Evolutionary conservation across 2,113 vertebrate genomes (phyloP), one percentile per base, ranked within the genome.

Genomic region (Amphiprion ocellaris): DNA sequence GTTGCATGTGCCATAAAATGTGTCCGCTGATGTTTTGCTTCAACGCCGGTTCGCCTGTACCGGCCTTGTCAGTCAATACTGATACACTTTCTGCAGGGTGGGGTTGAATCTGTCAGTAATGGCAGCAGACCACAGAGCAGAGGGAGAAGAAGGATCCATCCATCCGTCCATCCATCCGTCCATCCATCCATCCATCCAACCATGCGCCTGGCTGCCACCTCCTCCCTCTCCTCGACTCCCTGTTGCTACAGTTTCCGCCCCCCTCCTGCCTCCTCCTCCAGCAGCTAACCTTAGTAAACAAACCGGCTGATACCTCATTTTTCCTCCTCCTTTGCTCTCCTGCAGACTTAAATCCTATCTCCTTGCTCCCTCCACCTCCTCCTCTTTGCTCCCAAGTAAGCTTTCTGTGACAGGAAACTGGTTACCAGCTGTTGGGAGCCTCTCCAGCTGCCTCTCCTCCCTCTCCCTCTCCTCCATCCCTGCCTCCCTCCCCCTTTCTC

Each of bases 351-450:
- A 88, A 76, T 41, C 83, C 59, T 59, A 66, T 83, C 80, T 62
- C 58, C 62, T 66, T 80, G 44, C 74, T 81, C 55, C 33, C 62
- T 50, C 76, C 61, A 2, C 77, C 72, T 79, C 77, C 69, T 69
- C 74, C 79, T 86, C 71, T 82, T 83, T 64, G 72, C 71, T 91
- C 87, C 87, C 82, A 84, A 89, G 87, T 87, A 87, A 84, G 90
- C 88, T 86, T 88, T 87, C 79, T 85, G 82, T 92, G 91, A 93
- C 93, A 94, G 92, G 90, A 93, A 93, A 89, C 86, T 89, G 90
- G 90, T 78, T 86, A 92, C 92, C 94, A 95, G 93, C 93, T 94
- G 92, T 92, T 92, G 81, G 86, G 89, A 91, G 90, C 84, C 82
- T 86, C 86, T 91, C 87, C 92, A 92, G 89, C 91, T 92, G 90